phyloP scores from a whole-genome alignment of 2,113 vertebrate genomes.

The Chamaetylas fuelleborni region DNA sequence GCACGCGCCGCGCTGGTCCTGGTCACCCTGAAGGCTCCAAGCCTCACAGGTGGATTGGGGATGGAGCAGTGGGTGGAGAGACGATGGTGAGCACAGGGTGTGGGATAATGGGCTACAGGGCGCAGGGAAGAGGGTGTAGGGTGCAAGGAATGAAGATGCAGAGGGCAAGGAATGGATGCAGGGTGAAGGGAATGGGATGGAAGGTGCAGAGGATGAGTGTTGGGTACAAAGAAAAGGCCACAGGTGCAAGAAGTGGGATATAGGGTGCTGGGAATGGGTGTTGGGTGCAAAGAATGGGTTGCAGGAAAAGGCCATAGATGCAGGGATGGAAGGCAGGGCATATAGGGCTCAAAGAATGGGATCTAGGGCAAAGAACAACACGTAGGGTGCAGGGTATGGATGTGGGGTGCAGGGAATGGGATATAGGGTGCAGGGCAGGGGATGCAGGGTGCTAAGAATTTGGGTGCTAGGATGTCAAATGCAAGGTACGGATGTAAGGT shows the following conservation, averaged over 20 bases:
- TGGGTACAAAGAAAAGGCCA: neutral
- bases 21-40: too few species aligned
- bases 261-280: neutral
- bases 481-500: neutral
- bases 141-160: too few species aligned
- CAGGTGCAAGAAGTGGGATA: neutral
- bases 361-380: accelerated
- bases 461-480: too few species aligned
- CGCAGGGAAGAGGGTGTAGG: accelerated
- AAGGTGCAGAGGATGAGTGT: too few species aligned
- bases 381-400: neutral
- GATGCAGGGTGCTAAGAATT: neutral
- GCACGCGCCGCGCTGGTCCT: accelerated
- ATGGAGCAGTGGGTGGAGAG: neutral
- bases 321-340: neutral
- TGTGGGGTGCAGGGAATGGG: too few species aligned
- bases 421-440: too few species aligned
- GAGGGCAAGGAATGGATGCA: neutral
- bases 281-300: neutral
- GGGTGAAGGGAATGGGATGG: neutral
- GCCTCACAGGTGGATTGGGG: accelerated
- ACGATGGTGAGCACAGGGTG: accelerated
- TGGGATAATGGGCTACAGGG: neutral
- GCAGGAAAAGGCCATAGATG: neutral
- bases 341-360: neutral